Evolutionary conservation across 2,888 invertebrate species (phyloP), one percentile per base, ranked within the genome.

Genomic region (Tenthredo scrophulariae): DNA sequence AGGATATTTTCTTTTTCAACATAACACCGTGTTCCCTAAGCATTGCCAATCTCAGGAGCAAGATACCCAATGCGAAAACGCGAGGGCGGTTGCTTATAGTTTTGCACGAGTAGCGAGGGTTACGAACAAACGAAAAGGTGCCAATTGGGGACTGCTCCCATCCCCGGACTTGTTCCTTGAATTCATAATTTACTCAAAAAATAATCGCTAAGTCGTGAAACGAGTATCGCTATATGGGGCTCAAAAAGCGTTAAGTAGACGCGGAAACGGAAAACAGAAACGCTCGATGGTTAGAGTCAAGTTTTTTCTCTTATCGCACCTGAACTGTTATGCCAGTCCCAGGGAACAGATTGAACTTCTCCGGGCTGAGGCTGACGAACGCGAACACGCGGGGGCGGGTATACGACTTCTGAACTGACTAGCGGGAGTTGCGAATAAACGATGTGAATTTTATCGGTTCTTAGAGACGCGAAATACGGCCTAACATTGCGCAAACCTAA

Each of bases 401-500:
- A 43, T 75, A 50, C 22, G 22, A 37, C 33, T 80, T 62, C 22
- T 62, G 37, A 50, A 33, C 29, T 26, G 62, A 29, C 80, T 40
- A 50, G 77, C 62, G 40, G 13, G 62, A 62, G 80, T 37, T 13
- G 62, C 1, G 37, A 62, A 22, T 62, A 33, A 80, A 80, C 40
- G 62, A 80, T 29, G 80, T 40, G 62, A 40, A 33, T 62, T 80
- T 80, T 80, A 80, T 80, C 80, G 80, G 80, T 62, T 62, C 40
- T 80, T 26, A 15, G 62, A 80, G 62, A 22, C 18, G 80, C 62
- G 26, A 62, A 80, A 80, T 62, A 80, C 4, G 29, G 62, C 40
- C 79, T 33, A 18, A 62, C 80, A 62, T 80, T 40, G 62, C 77
- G 77, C 29, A 77, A 77, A 54, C 77, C 33, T 15, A 74, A 46